Percentiles rank a stretch among this genome's conserved stretches.
phyloP scores from a whole-genome alignment of 1,140 invertebrate genomes.

The Diorhabda sublineata region DNA sequence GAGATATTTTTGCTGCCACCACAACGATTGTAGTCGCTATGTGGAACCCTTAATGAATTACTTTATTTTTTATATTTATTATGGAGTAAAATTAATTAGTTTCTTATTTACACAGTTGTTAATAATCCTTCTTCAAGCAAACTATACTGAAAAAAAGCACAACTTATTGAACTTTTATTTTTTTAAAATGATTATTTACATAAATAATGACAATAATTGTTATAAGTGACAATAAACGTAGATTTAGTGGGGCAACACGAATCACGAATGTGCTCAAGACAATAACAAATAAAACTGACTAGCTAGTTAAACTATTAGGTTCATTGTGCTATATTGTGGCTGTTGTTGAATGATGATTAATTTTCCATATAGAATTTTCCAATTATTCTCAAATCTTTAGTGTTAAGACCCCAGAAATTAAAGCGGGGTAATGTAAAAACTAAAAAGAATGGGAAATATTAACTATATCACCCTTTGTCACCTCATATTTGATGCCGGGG shows the following conservation, averaged over 20 bases:
- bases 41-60: too few relatives aligned
- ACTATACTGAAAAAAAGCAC: neutral
- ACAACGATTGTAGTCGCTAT: too few relatives aligned
- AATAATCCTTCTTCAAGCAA: too few relatives aligned
- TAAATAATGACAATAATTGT: neutral
- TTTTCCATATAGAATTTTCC: slow-evolving; percentile 14
- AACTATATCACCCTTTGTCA: neutral
- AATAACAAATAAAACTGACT: neutral
- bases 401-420: neutral
- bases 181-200: neutral
- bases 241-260: neutral
- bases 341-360: slow-evolving; percentile 13
- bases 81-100: too few relatives aligned
- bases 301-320: slow-evolving; percentile 7
- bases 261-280: neutral
- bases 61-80: too few relatives aligned
- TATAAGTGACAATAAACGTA: neutral
- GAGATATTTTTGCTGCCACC: too few relatives aligned
- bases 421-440: neutral
- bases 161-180: neutral
- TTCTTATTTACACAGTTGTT: too few relatives aligned
- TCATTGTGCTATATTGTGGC: slow-evolving; percentile 20
- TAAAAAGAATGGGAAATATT: neutral
- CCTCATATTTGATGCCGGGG: neutral
- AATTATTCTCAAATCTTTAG: neutral